phyloP scores from a whole-genome alignment of 2,888 invertebrate species.

The Caenorhabditis drosophilae region DNA sequence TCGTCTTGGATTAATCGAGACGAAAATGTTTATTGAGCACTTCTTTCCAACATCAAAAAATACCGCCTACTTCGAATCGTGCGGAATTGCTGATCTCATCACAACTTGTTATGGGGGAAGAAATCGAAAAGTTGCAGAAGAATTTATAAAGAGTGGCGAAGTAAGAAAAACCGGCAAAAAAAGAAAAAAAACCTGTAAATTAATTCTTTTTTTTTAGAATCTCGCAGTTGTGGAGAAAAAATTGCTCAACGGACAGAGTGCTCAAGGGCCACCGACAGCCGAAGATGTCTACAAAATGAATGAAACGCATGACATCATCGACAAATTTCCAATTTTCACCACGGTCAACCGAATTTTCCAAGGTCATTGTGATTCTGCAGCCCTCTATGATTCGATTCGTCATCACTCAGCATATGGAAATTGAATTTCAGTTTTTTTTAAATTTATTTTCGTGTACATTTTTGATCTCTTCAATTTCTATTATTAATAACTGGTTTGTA shows the following conservation, averaged over 20 bases:
- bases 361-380: constrained; percentile 71
- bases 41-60: constrained; percentile 90
- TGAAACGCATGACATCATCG: constrained; percentile 11
- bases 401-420: constrained; percentile 43
- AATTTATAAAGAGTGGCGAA: constrained; percentile 89
- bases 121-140: constrained; percentile 91
- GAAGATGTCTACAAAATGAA: constrained; percentile 68
- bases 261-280: constrained; percentile 97
- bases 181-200: not conserved
- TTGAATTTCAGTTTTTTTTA: not conserved
- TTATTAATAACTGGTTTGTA: too few species aligned
- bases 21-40: constrained; percentile 79
- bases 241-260: constrained; percentile 94
- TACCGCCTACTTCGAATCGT: constrained; percentile 95
- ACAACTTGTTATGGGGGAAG: constrained; percentile 98
- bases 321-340: constrained; percentile 89
- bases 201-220: constrained; percentile 70
- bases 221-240: constrained; percentile 90
- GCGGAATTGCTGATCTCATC: constrained; percentile 96
- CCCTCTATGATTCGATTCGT: constrained; percentile 52
- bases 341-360: constrained; percentile 92
- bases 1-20: constrained; percentile 95
- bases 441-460: not conserved
- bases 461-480: not conserved
- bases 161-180: constrained; percentile 68